These are phyloP conservation scores for Rousettus leschenaultii DNA, from an alignment of 2,113 vertebrate species.

Conservation along the genomic window DNA sequence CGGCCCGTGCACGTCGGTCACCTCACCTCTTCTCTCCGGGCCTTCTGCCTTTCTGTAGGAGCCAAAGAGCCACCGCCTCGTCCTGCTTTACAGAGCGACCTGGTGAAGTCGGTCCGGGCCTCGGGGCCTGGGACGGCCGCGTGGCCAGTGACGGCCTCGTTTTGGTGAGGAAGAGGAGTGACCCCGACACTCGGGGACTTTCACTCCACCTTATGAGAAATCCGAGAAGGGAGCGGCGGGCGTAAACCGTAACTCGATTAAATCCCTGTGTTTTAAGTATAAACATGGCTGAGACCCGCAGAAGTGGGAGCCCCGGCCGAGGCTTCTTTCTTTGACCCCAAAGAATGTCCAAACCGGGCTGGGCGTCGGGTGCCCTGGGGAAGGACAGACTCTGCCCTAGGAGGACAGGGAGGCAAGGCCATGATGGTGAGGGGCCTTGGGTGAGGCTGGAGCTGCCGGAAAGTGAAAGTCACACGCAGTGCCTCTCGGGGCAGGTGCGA, in stretches of 20 bases:
- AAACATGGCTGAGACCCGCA: background rate
- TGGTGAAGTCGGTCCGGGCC: rapidly evolving
- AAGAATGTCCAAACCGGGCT: background rate
- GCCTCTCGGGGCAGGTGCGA: too few species aligned
- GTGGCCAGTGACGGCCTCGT: rapidly evolving
- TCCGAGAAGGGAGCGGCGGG: background rate
- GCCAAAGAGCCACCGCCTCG: background rate
- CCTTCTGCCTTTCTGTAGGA: background rate
- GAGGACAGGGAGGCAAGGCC: background rate
- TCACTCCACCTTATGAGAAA: background rate
- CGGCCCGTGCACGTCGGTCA: rapidly evolving
- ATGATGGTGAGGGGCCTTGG: background rate
- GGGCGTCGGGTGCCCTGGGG: background rate
- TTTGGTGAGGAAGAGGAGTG: too few species aligned
- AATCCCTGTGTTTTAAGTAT: background rate
- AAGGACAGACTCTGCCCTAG: background rate
- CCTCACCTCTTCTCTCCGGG: background rate
- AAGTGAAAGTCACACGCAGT: background rate
- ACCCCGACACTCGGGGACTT: background rate
- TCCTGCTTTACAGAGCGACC: background rate
- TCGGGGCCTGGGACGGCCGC: rapidly evolving
- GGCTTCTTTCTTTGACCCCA: background rate
- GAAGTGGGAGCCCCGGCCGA: background rate
- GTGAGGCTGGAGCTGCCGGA: background rate
- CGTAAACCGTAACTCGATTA: background rate